Evolutionary conservation across 1,140 invertebrate genomes (phyloP), one percentile per base, ranked within the genome.

Genomic region (Bombus soroeensis): DNA sequence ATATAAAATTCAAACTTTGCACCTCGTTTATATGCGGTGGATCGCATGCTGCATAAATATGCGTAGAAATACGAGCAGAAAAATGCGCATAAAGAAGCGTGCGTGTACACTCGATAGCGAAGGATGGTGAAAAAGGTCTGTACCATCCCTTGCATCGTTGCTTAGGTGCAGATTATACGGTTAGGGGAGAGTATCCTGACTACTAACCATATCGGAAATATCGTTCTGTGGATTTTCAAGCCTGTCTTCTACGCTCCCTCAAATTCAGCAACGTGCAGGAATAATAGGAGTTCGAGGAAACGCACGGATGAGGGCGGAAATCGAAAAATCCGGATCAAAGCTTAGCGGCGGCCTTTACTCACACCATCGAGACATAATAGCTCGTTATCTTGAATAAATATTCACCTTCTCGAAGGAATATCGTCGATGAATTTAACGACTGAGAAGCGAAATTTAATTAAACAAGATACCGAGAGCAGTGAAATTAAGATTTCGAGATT

Each of bases 131-230:
- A 73, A 64, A 80, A 72, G n/a, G 39, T 41, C 28, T 18, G 57
- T 47, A 57, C 59, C 57, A 59, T n/a, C 70, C 77, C 34, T 53
- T 70, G 71, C 28, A 28, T 22, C 85, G 85, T 71, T 76, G 85
- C 64, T 86, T 71, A 80, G 77, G 43, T 13, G 71, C 37, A 41
- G 86, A 81, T 89, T 89, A 87, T 85, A 62, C 66, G 68, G 83
- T 86, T 83, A 86, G 80, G 79, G 83, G 80, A 66, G 39, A 32
- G 32, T 8, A 57, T 79, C 47, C 64, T 34, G 82, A 28, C 64
- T 88, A 86, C 88, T 89, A 89, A 89, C 88, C 88, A 76, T 89
- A 85, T 88, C 87, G 86, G 88, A 89, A 88, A 89, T 89, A 88
- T 89, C 83, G 83, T 76, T 79, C 82, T 6, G 71, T 53, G 86